Evolutionary conservation across 2,888 invertebrate species (phyloP).

Genomic region (Agonopterix alstromeriana): DNA sequence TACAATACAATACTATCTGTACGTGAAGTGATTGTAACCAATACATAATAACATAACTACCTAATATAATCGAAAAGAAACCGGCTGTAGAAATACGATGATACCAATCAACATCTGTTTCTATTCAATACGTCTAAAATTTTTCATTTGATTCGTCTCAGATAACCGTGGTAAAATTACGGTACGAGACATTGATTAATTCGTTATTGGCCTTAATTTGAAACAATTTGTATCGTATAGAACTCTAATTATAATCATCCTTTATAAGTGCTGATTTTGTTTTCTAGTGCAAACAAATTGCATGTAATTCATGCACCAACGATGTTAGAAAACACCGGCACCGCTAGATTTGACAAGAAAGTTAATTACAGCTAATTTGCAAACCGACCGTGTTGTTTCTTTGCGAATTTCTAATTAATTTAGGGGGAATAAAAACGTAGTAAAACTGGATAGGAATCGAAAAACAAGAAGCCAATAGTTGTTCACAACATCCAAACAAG

Average conservation of each 20-base stretch:
- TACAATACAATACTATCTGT: too few species aligned
- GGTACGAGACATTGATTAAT: conserved; percentile 10
- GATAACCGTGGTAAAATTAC: conserved; percentile 6
- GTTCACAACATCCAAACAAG: background rate
- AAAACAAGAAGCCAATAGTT: background rate
- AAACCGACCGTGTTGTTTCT: conserved; percentile 2
- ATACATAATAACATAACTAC: conserved; percentile 2
- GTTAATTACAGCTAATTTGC: conserved; percentile 28
- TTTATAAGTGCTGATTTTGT: background rate
- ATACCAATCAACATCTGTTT: conserved; percentile 12
- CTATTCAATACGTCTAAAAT: background rate
- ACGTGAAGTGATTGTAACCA: conserved; percentile 17
- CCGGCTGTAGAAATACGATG: background rate
- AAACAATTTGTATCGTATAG: conserved; percentile 11
- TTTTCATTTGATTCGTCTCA: too few species aligned
- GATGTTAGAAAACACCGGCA: conserved; percentile 21
- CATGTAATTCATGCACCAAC: conserved; percentile 38
- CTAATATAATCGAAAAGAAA: conserved; percentile 1
- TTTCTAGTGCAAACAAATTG: conserved; percentile 20
- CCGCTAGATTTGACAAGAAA: conserved; percentile 39
- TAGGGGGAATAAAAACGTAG: too few species aligned
- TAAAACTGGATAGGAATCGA: too few species aligned
- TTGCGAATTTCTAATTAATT: background rate
- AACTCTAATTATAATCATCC: background rate
- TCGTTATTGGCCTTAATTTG: conserved; percentile 24